Evolutionary conservation across 2,888 invertebrate species (phyloP), one percentile per base, ranked within the genome.

Genomic region (Trissolcus japonicus): DNA sequence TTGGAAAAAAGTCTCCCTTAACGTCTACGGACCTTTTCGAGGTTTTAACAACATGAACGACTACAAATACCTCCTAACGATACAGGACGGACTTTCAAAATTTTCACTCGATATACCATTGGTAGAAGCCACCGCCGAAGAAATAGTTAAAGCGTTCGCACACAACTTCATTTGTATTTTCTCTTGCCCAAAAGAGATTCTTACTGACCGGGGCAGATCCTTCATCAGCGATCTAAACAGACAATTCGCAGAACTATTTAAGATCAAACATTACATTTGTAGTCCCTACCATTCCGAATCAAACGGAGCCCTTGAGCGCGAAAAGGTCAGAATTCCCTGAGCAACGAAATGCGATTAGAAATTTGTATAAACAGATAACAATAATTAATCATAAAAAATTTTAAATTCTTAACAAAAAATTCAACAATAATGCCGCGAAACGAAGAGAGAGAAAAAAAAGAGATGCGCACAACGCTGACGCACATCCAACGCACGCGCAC

Each of bases 301-400:
- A 19, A 65, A 65, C 17, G 65, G 63, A 3, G 7, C n/a, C 19
- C 46, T 63, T 50, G 71, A 76, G 25, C 11, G 77, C 11, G n/a
- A n/a, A n/a, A n/a, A n/a, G n/a, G n/a, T n/a, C n/a, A n/a, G n/a
- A n/a, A n/a, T n/a, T n/a, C n/a, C n/a, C n/a, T n/a, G n/a, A n/a
- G n/a, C n/a, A n/a, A n/a, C n/a, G n/a, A n/a, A n/a, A n/a, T n/a
- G n/a, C n/a, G n/a, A n/a, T n/a, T n/a, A n/a, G n/a, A n/a, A n/a
- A n/a, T n/a, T n/a, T n/a, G n/a, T n/a, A n/a, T n/a, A n/a, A n/a
- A n/a, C n/a, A n/a, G n/a, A n/a, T n/a, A n/a, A n/a, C n/a, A n/a
- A n/a, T n/a, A n/a, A n/a, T n/a, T n/a, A n/a, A n/a, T n/a, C n/a
- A n/a, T n/a, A n/a, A n/a, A n/a, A n/a, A n/a, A n/a, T n/a, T n/a